Conservation (phyloP, 2,888 invertebrate species). For the Clistopyga incitator region DNA sequence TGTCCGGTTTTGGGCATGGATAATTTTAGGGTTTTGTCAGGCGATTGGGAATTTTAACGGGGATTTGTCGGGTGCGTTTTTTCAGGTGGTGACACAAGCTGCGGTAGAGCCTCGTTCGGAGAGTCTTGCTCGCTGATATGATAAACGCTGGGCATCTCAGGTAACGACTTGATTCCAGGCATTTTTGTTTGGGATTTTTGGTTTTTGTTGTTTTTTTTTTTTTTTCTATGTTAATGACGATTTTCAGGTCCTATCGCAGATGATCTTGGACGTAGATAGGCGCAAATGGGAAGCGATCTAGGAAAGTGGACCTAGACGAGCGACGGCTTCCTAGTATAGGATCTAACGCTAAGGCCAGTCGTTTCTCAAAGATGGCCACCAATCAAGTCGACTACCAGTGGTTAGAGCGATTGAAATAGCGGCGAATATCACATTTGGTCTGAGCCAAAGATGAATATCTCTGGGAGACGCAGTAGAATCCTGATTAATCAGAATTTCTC, state of each 20-base stretch:
- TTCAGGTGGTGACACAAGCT: constrained; percentile 79
- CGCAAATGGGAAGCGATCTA: constrained; percentile 73
- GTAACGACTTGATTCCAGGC: too few relatives aligned
- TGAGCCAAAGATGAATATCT: constrained; percentile 33
- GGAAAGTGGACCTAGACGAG: constrained; percentile 80
- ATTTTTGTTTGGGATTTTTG: too few relatives aligned
- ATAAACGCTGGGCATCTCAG: constrained; percentile 75
- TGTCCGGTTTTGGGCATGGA: not conserved
- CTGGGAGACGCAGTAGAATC: not conserved
- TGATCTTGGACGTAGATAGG: constrained; percentile 81
- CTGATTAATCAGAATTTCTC: not conserved
- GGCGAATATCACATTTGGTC: constrained; percentile 34
- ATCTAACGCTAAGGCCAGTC: constrained; percentile 79
- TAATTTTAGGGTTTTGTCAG: not conserved
- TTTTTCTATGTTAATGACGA: not conserved
- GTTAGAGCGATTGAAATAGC: constrained; percentile 75
- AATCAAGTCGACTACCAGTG: constrained; percentile 85
- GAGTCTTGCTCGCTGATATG: constrained; percentile 78
- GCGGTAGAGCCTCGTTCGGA: constrained; percentile 73
- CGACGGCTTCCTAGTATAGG: constrained; percentile 79
- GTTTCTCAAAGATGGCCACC: constrained; percentile 83
- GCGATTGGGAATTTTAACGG: constrained; percentile 8
- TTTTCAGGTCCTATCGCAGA: constrained; percentile 77
- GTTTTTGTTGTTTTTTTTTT: not conserved
- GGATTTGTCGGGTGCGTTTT: too few relatives aligned